phyloP scores from a whole-genome alignment of 2,888 invertebrate species.

The Limnephilus lunatus region DNA sequence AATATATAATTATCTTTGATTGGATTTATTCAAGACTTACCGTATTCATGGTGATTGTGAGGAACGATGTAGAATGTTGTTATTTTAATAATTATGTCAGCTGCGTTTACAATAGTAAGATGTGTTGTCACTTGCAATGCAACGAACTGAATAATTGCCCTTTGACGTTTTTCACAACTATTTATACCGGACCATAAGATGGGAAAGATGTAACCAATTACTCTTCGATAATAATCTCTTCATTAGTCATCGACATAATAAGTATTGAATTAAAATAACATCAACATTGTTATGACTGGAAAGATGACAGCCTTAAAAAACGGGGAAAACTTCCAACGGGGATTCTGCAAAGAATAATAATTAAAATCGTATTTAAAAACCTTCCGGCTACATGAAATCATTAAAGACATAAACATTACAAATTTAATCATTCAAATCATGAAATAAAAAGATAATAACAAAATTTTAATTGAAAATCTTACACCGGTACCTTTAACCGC shows the following conservation, averaged over 20 bases:
- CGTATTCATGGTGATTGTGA: neutral
- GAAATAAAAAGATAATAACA: no score
- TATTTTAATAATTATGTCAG: neutral
- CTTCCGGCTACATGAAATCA: no score
- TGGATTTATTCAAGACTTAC: neutral
- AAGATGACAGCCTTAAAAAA: no score
- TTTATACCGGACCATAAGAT: neutral
- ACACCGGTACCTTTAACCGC: no score
- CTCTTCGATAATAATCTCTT: neutral
- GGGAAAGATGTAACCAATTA: neutral
- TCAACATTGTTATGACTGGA: no score
- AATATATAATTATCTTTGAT: no score
- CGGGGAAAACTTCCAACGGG: no score
- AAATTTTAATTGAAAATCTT: no score
- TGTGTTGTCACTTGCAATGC: neutral
- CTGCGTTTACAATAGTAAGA: neutral
- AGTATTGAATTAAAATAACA: no score
- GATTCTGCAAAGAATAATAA: no score
- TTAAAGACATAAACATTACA: no score
- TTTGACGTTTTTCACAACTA: neutral
- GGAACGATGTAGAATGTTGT: neutral
- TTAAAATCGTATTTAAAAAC: neutral
- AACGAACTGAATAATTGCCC: neutral
- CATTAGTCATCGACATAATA: neutral
- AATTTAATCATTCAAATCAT: no score